Conservation (phyloP, 2,888 invertebrate species). For the Limnephilus lunatus region DNA sequence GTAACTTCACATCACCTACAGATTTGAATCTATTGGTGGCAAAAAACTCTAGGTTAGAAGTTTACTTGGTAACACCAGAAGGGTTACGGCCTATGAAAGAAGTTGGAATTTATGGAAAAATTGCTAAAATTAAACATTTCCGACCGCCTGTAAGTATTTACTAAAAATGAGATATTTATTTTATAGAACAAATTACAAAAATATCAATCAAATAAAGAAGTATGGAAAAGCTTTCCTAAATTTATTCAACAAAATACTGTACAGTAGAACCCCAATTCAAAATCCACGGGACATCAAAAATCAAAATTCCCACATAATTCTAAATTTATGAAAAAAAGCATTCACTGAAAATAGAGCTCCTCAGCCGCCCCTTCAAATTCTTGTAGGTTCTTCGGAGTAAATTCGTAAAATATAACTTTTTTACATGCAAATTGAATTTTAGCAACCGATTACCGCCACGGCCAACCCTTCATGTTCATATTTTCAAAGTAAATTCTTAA, state of each 20-base stretch:
- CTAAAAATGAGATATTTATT: neutral
- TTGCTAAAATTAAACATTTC: constrained; percentile 96
- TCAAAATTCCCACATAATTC: no score
- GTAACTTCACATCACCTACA: constrained; percentile 95
- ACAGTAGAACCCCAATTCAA: neutral
- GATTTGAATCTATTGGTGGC: constrained; percentile 97
- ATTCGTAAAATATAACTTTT: no score
- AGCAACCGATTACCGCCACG: no score
- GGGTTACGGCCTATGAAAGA: constrained; percentile 96
- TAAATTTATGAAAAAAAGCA: no score
- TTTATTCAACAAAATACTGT: neutral
- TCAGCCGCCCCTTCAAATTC: no score
- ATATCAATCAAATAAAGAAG: neutral
- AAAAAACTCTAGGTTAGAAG: constrained; percentile 95
- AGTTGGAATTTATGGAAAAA: constrained; percentile 95
- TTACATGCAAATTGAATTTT: no score
- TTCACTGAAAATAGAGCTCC: no score
- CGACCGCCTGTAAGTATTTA: constrained; percentile 85
- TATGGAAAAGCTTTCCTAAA: neutral
- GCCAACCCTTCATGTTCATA: no score
- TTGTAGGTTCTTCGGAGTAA: no score
- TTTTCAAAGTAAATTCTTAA: no score
- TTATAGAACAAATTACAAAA: neutral
- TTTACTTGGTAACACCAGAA: constrained; percentile 97
- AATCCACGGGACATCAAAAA: no score